Percentiles rank a stretch among this genome's conserved stretches.
These are phyloP conservation scores for Sander vitreus DNA, from an alignment of 2,113 vertebrate species.

Conservation along the genomic window DNA sequence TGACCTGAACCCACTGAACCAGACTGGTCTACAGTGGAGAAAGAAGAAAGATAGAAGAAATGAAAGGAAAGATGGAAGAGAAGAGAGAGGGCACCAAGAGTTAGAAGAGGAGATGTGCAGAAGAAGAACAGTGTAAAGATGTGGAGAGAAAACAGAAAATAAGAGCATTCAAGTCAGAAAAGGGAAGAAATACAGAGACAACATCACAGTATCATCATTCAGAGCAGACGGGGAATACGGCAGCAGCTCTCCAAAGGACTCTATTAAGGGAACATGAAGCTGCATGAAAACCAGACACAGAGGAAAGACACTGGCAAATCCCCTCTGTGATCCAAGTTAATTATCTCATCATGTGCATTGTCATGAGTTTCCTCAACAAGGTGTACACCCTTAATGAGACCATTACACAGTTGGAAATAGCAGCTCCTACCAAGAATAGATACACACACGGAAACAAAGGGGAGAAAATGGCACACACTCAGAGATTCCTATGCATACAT, in stretches of 20 bases:
- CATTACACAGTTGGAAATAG: constrained; percentile 11
- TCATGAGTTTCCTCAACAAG: constrained; percentile 37
- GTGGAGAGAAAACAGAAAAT: not conserved
- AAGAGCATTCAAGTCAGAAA: not conserved
- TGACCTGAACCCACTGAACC: constrained; percentile 89
- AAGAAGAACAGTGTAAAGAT: not conserved
- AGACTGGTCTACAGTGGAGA: constrained; percentile 87
- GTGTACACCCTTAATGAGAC: constrained; percentile 52
- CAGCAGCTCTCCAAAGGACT: constrained; percentile 19
- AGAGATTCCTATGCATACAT: not conserved
- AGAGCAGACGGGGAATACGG: constrained; percentile 20
- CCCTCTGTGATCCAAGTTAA: constrained; percentile 46
- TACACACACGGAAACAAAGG: not conserved
- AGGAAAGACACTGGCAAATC: constrained; percentile 29
- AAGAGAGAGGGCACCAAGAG: not conserved
- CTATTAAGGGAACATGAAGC: constrained; percentile 22
- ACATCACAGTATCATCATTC: constrained; percentile 7
- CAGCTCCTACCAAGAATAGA: not conserved
- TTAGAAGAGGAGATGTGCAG: not conserved
- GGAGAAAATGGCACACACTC: not conserved
- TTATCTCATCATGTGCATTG: constrained; percentile 58
- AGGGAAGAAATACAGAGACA: constrained; percentile 37
- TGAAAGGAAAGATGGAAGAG: not conserved
- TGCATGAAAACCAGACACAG: constrained; percentile 1
- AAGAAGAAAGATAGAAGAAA: not conserved